Evolutionary conservation across 2,888 invertebrate species (phyloP), one percentile per base, ranked within the genome.

Genomic region (Dasysyrphus albostriatus): DNA sequence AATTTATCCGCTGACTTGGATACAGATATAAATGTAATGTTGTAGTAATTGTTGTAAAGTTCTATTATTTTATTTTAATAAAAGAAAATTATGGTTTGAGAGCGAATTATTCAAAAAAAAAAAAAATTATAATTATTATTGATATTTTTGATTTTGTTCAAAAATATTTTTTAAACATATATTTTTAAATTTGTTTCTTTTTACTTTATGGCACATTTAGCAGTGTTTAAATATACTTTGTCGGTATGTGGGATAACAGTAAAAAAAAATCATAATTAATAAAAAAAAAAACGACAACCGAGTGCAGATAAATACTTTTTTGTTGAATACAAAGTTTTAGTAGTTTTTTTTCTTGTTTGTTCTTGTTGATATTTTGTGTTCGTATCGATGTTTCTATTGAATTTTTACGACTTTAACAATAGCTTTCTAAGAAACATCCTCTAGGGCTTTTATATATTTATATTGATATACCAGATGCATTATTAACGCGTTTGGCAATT

Each of bases 191-290:
- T 67, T 65, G 42, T 5, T 61, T 63, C n/a, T n/a, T 42, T 42
- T 59, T 74, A 69, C 8, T 75, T 81, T 87, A 87, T 87, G 87
- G 87, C 87, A 87, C 87, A 72, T 87, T 51, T 79, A 87, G 87
- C 87, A 83, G 87, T 87, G 87, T 87, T 61, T 77, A 59, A 58
- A 69, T 83, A 83, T 83, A 83, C 78, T 83, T 83, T 87, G 54
- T 83, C 78, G 77, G 82, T 85, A 85, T 73, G 61, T 42, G 75
- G 44, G 65, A 59, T 76, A 54, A 76, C 29, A 76, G 44, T 65
- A 16, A 47, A 37, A 76, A 72, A 65, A 75, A 54, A 24, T 37
- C 0, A 49, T 16, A 65, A n/a, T 14, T 49, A 34, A 29, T 61
- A 44, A 67, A 29, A 54, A 75, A 24, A 61, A 54, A 56, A 42